Base-by-base conservation (phyloP, 1,140 invertebrate species). In the Halesus radiatus region DNA sequence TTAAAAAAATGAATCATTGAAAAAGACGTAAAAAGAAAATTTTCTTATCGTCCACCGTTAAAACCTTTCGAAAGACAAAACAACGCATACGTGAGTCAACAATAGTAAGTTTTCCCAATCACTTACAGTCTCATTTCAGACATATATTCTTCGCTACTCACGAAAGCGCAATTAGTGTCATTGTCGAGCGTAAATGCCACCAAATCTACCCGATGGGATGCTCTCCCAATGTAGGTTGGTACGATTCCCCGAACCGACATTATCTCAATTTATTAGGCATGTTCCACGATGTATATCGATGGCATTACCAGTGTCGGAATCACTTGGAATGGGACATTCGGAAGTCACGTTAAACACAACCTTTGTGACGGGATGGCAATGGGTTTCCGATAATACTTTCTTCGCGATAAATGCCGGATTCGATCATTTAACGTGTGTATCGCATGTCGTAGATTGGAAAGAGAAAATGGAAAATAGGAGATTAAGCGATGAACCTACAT, bases 311-410 rank as follows among this genome's bases (percentile, higher is more conserved):
- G 8, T 45, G 10, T 18, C 7, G 7, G 56, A 60, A 60, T 60
- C 56, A 60, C 56, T 23, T 23, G 56, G 23, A 60, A 60, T 60
- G 56, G 56, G 56, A 20, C 56, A 60, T 23, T 60, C 56, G 16
- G 54, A 23, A 60, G 56, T 60, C 56, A 13, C 56, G 56, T n/a
- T 45, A 45, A 23, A 60, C 56, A 23, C 7, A 56, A 60, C 56
- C 56, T 60, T 60, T 60, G 20, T 60, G 56, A 60, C 15, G 18
- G 20, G 20, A 60, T 60, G 6, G 23, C 20, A 60, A 60, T 60
- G 7, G 56, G 23, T 22, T 60, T 60, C 56, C 56, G 37, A 45
- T 45, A 60, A 23, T 60, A 60, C 56, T 60, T 60, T 60, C 56
- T 18, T 60, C 0, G 56, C 16, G 20, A 60, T 60, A 60, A 60